Evolutionary conservation across 2,797 vertebrate species (phyloP).

Genomic region (Odontamblyopus rebecca): DNA sequence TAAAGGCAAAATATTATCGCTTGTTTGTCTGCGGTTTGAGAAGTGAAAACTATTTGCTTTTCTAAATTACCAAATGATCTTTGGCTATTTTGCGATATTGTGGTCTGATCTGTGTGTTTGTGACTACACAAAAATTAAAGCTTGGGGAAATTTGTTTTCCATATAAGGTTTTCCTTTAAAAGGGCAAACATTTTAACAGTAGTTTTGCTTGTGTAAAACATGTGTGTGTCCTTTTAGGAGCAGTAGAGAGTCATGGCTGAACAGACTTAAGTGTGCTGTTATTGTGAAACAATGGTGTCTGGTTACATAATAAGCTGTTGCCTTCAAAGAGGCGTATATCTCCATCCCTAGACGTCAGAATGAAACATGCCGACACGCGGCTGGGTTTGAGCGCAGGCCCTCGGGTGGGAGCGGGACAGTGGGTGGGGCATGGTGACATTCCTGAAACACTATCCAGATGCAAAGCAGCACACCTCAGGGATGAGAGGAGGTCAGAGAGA

Average conservation of each 20-base stretch:
- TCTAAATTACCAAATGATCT: constrained; percentile 33
- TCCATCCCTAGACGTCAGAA: constrained; percentile 60
- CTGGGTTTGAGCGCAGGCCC: constrained; percentile 72
- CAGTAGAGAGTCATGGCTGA: constrained; percentile 51
- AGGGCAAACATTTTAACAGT: constrained; percentile 8
- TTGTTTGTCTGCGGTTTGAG: constrained; percentile 36
- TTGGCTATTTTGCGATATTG: constrained; percentile 25
- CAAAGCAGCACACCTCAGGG: constrained; percentile 77
- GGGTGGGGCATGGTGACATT: constrained; percentile 55
- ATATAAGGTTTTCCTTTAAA: neutral
- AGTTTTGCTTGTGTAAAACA: constrained; percentile 9
- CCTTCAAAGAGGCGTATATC: constrained; percentile 76
- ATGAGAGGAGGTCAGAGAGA: constrained; percentile 73
- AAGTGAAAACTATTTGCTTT: constrained; percentile 27
- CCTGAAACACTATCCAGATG: constrained; percentile 80
- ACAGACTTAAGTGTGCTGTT: constrained; percentile 74
- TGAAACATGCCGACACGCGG: constrained; percentile 61
- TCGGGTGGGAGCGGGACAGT: constrained; percentile 44
- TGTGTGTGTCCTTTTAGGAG: constrained; percentile 13
- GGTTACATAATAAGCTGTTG: constrained; percentile 82
- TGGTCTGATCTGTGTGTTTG: constrained; percentile 21
- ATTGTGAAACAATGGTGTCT: constrained; percentile 82
- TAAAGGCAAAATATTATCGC: constrained; percentile 34
- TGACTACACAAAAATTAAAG: neutral
- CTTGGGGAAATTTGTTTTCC: neutral